A percentile compares a stretch with the other conserved stretches of the same genome.
These are phyloP conservation scores for Aptenodytes patagonicus DNA, from an alignment of 2,113 vertebrate genomes.

Conservation along the genomic window DNA sequence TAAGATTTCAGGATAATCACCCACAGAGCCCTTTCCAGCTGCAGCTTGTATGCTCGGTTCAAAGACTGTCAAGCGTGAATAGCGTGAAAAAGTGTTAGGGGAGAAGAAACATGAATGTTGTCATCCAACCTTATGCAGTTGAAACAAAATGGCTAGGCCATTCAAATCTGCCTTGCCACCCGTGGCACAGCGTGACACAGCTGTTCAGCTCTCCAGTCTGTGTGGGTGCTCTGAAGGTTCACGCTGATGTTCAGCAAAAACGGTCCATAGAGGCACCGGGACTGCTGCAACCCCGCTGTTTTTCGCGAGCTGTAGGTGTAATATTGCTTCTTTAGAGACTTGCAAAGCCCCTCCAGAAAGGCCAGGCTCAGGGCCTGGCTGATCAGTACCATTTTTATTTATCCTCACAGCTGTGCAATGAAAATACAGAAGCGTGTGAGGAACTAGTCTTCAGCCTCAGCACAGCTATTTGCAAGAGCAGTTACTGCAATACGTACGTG, in stretches of 20 bases:
- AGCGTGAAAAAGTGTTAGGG: not conserved
- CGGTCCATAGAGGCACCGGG: fast-evolving
- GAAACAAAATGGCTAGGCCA: not conserved
- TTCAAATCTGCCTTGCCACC: not conserved
- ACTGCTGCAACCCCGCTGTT: not conserved
- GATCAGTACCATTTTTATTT: not conserved
- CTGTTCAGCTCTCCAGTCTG: not conserved
- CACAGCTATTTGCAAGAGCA: not conserved
- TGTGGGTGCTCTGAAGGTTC: not conserved
- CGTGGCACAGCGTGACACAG: not conserved
- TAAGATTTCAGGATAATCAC: not conserved
- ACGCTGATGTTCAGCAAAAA: not conserved
- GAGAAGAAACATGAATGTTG: not conserved
- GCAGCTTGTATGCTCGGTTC: not conserved
- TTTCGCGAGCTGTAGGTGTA: not conserved
- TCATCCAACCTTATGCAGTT: not conserved
- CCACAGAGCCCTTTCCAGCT: not conserved
- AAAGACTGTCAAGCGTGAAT: not conserved
- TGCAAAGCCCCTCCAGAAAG: not conserved
- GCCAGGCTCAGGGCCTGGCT: not conserved
- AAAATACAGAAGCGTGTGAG: not conserved
- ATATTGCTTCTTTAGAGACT: not conserved
- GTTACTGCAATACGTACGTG: fast-evolving
- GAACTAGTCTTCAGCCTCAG: not conserved
- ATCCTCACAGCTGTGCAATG: not conserved